Evolutionary conservation across 2,113 vertebrate genomes (phyloP), one percentile per base, ranked within the genome.

Genomic region (Oceanites oceanicus): DNA sequence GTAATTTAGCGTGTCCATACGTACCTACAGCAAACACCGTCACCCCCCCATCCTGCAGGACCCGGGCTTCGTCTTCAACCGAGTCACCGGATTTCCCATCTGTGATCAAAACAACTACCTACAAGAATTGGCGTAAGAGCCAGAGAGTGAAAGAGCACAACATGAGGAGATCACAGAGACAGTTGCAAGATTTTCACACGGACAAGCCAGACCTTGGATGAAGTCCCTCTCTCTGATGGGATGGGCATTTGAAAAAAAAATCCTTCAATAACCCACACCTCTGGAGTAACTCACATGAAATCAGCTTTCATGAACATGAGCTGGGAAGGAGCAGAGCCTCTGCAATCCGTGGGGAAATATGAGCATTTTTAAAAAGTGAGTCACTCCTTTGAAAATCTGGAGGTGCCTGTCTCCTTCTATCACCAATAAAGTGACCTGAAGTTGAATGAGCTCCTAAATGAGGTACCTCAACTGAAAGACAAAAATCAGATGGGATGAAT

Each of bases 1-100:
- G 2, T 20, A 62, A 21, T 9, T 77, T 29, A 40, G 16, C 1
- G 1, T 26, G 32, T 27, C 55, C 44, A 14, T 53, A 97, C 98
- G 13, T 98, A 99, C 99, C 99, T 55, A 99, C 97, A 90, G 98
- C 98, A 96, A 98, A 99, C 45, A 99, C 96, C 2, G 99, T 98
- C 76, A 99, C 98, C 1, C 99, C 99, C 11, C 27, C 70, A 80
- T 99, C 98, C 50, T 96, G 96, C 27, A 99, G 97, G 20, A 81
- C 68, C 38, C 1, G 96, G 42, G 98, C 98, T 59, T 98, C 97
- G 2, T 95, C 97, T 15, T 98, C 98, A 2, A 98, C 94, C 2
- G 91, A 89, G 88, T 99, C 98, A 0, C 98, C 67, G 2, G 99
- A 99, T 81, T 96, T 98, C 34, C 98, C 98, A 14, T 98, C 98